Evolutionary conservation across 2,888 invertebrate species (phyloP), one percentile per base, ranked within the genome.

Genomic region (Polietes domitor): DNA sequence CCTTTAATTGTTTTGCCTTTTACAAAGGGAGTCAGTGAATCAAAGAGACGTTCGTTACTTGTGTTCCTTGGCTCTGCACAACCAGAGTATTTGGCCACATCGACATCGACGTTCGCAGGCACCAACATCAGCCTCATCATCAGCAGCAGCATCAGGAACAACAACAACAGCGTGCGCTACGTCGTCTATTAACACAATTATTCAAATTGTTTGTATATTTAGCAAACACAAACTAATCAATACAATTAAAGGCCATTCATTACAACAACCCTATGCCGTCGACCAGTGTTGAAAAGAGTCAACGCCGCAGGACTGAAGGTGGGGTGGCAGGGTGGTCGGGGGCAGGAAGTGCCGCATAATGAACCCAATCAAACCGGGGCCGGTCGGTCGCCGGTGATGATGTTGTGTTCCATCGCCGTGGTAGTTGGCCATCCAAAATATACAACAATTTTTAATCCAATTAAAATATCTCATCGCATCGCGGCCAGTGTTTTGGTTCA

Each of bases 391-490:
- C 6, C 17, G 28, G n/a, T 70, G n/a, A 15, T 12, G 6, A 24
- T 17, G 41, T 72, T 55, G 24, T 15, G n/a, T n/a, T 19, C n/a
- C n/a, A 37, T n/a, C 6, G 12, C 12, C 58, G 37, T 73, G 24
- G 19, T 41, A 24, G 32, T 73, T 21, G 50, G 68, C 72, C 37
- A 0, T 80, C 24, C 24, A 43, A 7, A 41, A 68, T 1, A 12
- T 3, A 37, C 21, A 65, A 41, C 37, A 26, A 41, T 43, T 68
- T 68, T 77, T 77, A 80, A 83, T 77, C 80, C 70, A 80, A 80
- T 77, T 80, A 77, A 77, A 77, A 80, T 74, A 77, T 80, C 72
- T 74, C 61, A 74, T 70, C 77, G 77, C 74, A 19, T 53, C 7
- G 37, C 32, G 28, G 50, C 17, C 55, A 12, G 7, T 0, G 26